These are phyloP conservation scores for Betta splendens DNA, from an alignment of 2,797 vertebrate species.

Conservation along the genomic window DNA sequence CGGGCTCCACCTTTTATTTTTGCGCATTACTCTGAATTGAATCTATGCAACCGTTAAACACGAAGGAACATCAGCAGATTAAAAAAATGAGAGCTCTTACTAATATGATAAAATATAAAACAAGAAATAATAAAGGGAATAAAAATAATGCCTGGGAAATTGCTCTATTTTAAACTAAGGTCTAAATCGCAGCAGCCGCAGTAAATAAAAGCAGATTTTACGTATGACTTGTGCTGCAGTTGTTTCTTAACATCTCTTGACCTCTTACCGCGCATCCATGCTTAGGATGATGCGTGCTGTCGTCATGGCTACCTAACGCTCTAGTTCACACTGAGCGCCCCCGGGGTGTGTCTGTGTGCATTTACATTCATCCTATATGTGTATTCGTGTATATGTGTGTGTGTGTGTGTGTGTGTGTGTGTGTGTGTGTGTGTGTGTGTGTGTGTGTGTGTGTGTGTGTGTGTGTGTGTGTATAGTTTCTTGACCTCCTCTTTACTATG, in stretches of 20 bases:
- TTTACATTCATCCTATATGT: conserved; percentile 4
- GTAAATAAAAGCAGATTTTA: conserved; percentile 9
- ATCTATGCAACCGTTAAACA: too few relatives aligned
- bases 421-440: conserved; percentile 2
- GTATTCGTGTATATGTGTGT: conserved; percentile 33
- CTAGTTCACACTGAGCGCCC: conserved; percentile 34
- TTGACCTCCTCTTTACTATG: conserved; percentile 15
- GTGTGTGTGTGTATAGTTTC: conserved; percentile 19
- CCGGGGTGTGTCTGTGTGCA: conserved; percentile 2
- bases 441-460: conserved; percentile 12
- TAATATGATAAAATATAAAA: conserved; percentile 8
- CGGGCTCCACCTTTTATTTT: too few relatives aligned
- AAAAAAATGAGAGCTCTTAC: background rate
- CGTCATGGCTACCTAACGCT: conserved; percentile 35
- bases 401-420: too few relatives aligned
- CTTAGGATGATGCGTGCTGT: conserved; percentile 14
- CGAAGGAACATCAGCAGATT: background rate
- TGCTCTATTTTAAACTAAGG: too few relatives aligned
- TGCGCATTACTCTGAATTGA: too few relatives aligned
- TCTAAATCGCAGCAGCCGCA: too few relatives aligned
- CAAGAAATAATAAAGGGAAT: background rate
- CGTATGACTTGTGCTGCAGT: background rate
- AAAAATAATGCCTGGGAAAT: background rate
- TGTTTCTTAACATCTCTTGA: conserved; percentile 10
- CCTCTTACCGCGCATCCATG: conserved; percentile 12